Percentiles rank a stretch among this genome's conserved stretches.
phyloP scores from a whole-genome alignment of 1,140 invertebrate genomes.

The Pantala flavescens region DNA sequence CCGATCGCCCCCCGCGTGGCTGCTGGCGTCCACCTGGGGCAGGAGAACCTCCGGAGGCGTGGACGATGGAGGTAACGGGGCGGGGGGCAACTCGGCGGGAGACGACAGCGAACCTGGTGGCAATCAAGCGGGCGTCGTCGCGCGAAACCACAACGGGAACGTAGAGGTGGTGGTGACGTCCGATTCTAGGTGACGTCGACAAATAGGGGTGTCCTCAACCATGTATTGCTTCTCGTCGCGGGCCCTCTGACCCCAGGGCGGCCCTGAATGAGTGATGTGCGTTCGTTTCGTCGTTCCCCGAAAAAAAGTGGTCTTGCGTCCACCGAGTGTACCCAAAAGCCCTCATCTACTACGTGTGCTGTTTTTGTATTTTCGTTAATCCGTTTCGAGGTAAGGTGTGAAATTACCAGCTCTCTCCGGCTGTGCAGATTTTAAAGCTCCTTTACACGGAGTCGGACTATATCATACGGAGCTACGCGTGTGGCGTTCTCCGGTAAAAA shows the following conservation, averaged over 20 bases:
- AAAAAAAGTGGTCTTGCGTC: too few species aligned
- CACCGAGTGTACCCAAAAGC: too few species aligned
- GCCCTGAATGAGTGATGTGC: background rate
- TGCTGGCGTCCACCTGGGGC: background rate
- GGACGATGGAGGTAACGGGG: background rate
- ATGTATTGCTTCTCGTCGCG: background rate
- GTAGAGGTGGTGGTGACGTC: background rate
- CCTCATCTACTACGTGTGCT: too few species aligned
- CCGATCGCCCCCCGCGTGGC: background rate
- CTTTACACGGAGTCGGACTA: too few species aligned
- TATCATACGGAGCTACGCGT: too few species aligned
- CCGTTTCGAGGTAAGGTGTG: too few species aligned
- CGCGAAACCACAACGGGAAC: background rate
- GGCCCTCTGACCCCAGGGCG: background rate
- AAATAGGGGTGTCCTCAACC: background rate
- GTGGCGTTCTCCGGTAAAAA: too few species aligned
- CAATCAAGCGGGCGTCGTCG: background rate
- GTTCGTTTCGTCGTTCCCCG: too few species aligned
- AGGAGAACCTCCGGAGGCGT: background rate
- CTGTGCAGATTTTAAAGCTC: too few species aligned
- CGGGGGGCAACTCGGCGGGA: background rate
- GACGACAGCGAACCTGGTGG: background rate
- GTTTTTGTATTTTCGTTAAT: too few species aligned
- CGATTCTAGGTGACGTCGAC: background rate
- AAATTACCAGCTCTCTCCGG: too few species aligned